Conservation (phyloP, 2,888 invertebrate genomes). For the Unio pictorum region DNA sequence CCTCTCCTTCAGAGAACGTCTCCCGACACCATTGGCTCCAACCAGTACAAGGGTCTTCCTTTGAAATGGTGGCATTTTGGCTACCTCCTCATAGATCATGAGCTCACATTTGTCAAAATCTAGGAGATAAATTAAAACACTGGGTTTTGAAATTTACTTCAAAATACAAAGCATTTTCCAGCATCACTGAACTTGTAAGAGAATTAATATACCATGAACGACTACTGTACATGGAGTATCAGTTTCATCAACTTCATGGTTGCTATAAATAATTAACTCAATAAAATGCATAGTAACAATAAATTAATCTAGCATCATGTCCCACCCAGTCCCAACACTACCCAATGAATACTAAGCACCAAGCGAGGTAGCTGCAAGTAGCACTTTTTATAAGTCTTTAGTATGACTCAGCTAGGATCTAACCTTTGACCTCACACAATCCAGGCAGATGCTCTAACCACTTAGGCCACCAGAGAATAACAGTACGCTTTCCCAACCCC, state of each 20-base stretch:
- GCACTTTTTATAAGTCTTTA: too few relatives aligned
- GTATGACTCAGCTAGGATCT: too few relatives aligned
- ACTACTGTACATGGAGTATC: not conserved
- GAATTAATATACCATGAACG: not conserved
- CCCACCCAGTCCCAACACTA: too few relatives aligned
- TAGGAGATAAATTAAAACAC: slow-evolving; percentile 24
- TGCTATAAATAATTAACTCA: too few relatives aligned
- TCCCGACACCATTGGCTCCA: slow-evolving; percentile 69
- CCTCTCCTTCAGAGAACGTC: slow-evolving; percentile 67
- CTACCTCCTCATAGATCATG: slow-evolving; percentile 94
- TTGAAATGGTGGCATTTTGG: slow-evolving; percentile 96
- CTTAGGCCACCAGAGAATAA: too few relatives aligned
- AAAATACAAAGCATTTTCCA: not conserved
- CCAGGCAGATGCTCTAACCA: too few relatives aligned
- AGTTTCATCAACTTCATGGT: not conserved
- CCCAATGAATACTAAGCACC: too few relatives aligned
- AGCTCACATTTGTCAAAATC: slow-evolving; percentile 95
- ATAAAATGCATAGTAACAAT: too few relatives aligned
- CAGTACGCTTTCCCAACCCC: too few relatives aligned
- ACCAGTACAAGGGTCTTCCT: slow-evolving; percentile 81
- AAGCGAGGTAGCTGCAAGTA: too few relatives aligned
- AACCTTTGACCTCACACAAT: too few relatives aligned
- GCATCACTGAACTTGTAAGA: not conserved
- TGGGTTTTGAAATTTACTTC: not conserved
- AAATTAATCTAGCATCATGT: too few relatives aligned